Base-by-base conservation (phyloP, 2,888 invertebrate genomes). In the Epiperipatus broadwayi region DNA sequence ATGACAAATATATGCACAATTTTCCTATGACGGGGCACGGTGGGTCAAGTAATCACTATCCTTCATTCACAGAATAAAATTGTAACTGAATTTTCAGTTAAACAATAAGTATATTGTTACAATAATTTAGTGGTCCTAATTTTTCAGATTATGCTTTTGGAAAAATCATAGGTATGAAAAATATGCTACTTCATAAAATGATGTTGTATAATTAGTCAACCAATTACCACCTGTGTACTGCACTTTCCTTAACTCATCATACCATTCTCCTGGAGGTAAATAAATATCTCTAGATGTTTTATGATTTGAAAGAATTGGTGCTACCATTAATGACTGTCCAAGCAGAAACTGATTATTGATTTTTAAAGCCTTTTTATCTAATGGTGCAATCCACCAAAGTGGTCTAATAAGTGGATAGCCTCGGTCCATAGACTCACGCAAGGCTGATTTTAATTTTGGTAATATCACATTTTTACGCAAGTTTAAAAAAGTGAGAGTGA, bases 331-430 rank as follows among this genome's bases (percentile, higher is more conserved):
- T 36, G 67, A 64, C 47, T 78, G 75, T 3, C 81, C 84, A 7
- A 85, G 64, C 16, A 83, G 61, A 52, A 70, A 85, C 58, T 81
- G 80, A 41, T 62, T 59, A 40, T 62, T 59, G 41, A 64, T 57
- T 12, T 49, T 53, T 21, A 59, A 58, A 0, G 79, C 73, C 14
- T 63, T 63, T 18, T 54, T 50, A 50, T 81, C 75, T 0, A 53
- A 55, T 0, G 81, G 79, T 48, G 72, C 75, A 0, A 75, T 53
- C 81, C 81, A 84, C 84, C 84, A 85, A 25, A 84, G 65, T 0
- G 84, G 84, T 2, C 75, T 65, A 58, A 79, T 78, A 8, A 80
- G 70, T 0, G 79, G 81, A 48, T 43, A 18, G 1, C 54, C 54
- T 5, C 42, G 31, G 2, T 5, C 22, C 4, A 21, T 21, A 4